Conservation (phyloP, 2,113 vertebrate genomes). For the Onychostoma macrolepis region DNA sequence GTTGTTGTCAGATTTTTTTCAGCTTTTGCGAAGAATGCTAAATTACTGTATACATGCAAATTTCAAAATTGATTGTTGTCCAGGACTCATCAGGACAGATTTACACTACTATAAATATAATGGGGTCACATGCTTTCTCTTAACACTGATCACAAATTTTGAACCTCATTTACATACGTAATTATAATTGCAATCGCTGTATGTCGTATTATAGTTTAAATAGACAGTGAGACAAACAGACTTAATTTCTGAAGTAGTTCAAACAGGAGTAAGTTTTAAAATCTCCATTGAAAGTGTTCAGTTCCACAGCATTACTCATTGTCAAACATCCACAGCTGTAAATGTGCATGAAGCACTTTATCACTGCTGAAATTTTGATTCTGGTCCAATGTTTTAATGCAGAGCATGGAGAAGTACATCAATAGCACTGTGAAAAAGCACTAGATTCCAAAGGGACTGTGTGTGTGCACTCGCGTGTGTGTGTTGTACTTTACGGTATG, state of each 20-base stretch:
- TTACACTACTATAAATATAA: no score
- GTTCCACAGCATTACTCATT: conserved; percentile 24
- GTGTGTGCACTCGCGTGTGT: conserved; percentile 5
- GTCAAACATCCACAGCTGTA: conserved; percentile 13
- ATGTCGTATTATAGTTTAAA: neutral
- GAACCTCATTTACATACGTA: neutral
- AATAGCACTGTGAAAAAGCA: conserved; percentile 14
- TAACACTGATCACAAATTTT: neutral
- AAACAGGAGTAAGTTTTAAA: neutral
- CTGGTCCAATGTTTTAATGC: conserved; percentile 27
- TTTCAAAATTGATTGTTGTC: neutral
- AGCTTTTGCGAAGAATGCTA: neutral
- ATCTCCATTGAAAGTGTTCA: neutral
- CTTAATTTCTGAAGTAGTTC: neutral
- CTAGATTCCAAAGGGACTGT: conserved; percentile 2
- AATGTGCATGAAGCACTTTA: conserved; percentile 21
- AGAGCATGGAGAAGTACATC: conserved; percentile 17
- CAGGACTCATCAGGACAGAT: no score
- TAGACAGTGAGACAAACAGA: neutral
- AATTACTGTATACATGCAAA: neutral
- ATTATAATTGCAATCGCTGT: neutral
- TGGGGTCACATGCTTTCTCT: no score
- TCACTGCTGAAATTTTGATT: neutral
- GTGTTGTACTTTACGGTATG: conserved; percentile 9
- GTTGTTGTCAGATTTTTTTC: no score